A percentile compares a stretch with the other conserved stretches of the same genome.
Evolutionary conservation across 2,888 invertebrate species (phyloP).

Genomic region (Asteroscopus sphinx): DNA sequence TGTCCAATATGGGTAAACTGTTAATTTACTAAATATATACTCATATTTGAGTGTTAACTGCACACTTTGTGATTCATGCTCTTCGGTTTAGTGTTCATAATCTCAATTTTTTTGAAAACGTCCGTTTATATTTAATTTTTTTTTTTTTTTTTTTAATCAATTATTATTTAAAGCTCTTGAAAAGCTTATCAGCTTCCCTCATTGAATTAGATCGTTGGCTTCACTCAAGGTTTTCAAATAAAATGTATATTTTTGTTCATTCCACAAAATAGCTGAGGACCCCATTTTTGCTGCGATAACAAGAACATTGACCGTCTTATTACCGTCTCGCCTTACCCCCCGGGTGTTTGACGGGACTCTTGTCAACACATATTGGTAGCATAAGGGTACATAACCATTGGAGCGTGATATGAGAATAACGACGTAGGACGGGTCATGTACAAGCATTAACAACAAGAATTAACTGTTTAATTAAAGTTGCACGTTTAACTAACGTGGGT

Average conservation of each 20-base stretch:
- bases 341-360: slow-evolving; percentile 37
- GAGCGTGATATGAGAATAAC: slow-evolving; percentile 50
- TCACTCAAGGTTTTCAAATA: too few relatives aligned
- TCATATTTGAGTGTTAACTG: too few relatives aligned
- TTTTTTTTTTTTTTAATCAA: too few relatives aligned
- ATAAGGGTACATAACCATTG: slow-evolving; percentile 40
- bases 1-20: too few relatives aligned
- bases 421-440: slow-evolving; percentile 46
- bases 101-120: too few relatives aligned
- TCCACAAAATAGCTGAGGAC: slow-evolving; percentile 1
- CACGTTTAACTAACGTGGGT: slow-evolving; percentile 49
- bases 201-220: too few relatives aligned
- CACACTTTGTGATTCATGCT: too few relatives aligned
- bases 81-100: too few relatives aligned
- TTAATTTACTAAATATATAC: too few relatives aligned
- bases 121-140: too few relatives aligned
- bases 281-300: slow-evolving; percentile 17
- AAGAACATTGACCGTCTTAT: slow-evolving; percentile 14
- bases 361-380: slow-evolving; percentile 51
- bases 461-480: slow-evolving; percentile 71
- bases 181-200: too few relatives aligned
- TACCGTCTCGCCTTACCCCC: slow-evolving; percentile 29
- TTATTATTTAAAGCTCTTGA: too few relatives aligned
- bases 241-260: background rate
- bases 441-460: slow-evolving; percentile 57